Conservation (phyloP, 2,797 vertebrate genomes). For the Odontamblyopus rebecca region DNA sequence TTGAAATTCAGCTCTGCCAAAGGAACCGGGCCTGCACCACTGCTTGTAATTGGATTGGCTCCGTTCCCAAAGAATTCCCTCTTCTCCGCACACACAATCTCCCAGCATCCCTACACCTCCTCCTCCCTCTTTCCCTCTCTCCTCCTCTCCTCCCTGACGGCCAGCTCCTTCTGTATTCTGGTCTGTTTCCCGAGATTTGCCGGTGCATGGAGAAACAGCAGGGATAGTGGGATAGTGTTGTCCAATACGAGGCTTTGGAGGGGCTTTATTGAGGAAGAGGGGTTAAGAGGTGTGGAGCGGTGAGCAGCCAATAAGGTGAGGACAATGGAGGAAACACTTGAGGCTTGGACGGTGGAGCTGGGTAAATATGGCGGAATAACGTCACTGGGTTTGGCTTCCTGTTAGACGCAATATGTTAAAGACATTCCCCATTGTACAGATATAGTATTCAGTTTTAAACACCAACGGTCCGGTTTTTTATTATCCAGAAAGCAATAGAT, state of each 20-base stretch:
- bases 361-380: neutral
- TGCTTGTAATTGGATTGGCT: slow-evolving; percentile 89
- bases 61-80: slow-evolving; percentile 74
- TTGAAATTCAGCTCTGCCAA: slow-evolving; percentile 77
- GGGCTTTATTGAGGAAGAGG: slow-evolving; percentile 59
- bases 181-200: slow-evolving; percentile 71
- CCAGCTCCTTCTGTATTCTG: slow-evolving; percentile 62
- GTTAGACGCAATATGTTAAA: too few species aligned
- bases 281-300: slow-evolving; percentile 53
- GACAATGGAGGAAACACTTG: slow-evolving; percentile 45
- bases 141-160: slow-evolving; percentile 39
- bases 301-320: slow-evolving; percentile 38
- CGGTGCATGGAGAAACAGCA: slow-evolving; percentile 62
- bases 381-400: neutral
- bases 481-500: too few species aligned
- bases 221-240: slow-evolving; percentile 47
- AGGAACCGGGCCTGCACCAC: slow-evolving; percentile 75
- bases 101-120: slow-evolving; percentile 33
- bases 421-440: too few species aligned
- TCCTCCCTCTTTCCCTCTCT: slow-evolving; percentile 13
- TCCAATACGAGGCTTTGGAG: slow-evolving; percentile 43
- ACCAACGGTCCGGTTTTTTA: too few species aligned
- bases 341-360: neutral
- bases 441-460: too few species aligned
- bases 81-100: slow-evolving; percentile 38